Base-by-base conservation (phyloP, 2,888 invertebrate genomes). In the Rotaria socialis region DNA sequence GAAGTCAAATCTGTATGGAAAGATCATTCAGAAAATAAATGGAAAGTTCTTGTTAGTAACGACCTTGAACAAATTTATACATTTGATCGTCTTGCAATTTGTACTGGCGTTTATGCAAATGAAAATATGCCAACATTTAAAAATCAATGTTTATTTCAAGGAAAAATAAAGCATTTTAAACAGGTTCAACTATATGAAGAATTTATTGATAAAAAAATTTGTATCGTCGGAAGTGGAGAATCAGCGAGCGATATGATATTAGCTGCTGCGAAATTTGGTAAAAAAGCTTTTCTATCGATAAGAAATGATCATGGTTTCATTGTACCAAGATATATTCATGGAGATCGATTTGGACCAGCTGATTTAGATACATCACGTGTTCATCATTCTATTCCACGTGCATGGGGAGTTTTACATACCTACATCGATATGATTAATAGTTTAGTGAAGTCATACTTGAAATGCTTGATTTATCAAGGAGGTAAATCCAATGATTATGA, bases 71-170 rank as follows among this genome's bases (percentile, higher is more conserved):
- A 41, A 43, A 75, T 75, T 43, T 75, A 75, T 43, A n/a, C 24
- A 19, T 75, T 75, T 43, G 75, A 75, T 75, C 75, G 75, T 43
- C 41, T 75, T 75, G 75, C 75, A 5, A 75, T 75, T 16, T 75
- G 75, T 75, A 43, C 43, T 43, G 75, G 75, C 43, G 19, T 24
- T 19, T 47, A n/a, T 43, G 22, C 10, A 8, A 43, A 41, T 24
- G 41, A 5, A 41, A 75, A 24, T 75, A 10, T 43, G 4, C 41
- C 75, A 19, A 14, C 8, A 43, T 75, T 75, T 75, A 16, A 75
- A 75, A 75, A 75, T 75, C 41, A 75, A 75, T 3, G 43, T 43
- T 43, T 43, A 75, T 75, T 75, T 75, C 75, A 75, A 75, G 75
- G 75, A 24, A 75, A 75, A 75, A 75, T 75, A 5, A 75, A 75